Base-by-base conservation (phyloP, 1,140 invertebrate species). In the Brachionus paranguensis region DNA sequence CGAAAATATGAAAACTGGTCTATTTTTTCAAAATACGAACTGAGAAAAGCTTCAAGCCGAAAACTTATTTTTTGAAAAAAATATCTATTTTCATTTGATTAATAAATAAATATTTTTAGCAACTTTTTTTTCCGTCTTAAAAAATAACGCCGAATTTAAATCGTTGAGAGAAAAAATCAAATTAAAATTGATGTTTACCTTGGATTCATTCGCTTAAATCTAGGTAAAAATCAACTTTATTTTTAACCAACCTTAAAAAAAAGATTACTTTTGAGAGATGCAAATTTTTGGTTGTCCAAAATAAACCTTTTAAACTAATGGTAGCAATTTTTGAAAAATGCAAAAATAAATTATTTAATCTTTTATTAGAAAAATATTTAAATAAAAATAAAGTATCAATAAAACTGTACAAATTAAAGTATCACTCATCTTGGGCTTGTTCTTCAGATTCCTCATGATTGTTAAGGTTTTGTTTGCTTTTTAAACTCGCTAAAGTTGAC, bases 401-500 rank as follows among this genome's bases (percentile, higher is more conserved):
- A 47, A 47, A 47, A 24, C 53, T 60, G 53, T 60, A 60, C 53
- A 60, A 60, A 5, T 0, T 10, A 68, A 43, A 43, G 41, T 20
- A 17, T 41, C 41, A 72, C 10, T 72, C 68, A 20, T 72, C 68
- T 72, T 72, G 68, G 2, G 37, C 41, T 72, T 72, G 68, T 27
- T 72, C 68, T 17, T 72, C 68, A 10, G 33, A 41, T 24, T 41
- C 29, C 11, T 68, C 65, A 8, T 68, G 27, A 33, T 68, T 68
- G 33, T 29, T 29, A 4, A 33, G 27, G 27, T 29, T 68, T n/a
- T 33, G 65, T 33, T 68, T 68, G 33, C 27, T 37, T 8, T n/a
- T 72, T 72, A 8, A 72, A 41, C 20, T 72, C 68, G 37, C 41
- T 72, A 43, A 72, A 72, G n/a, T 72, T 72, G 12, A 72, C 68